Evolutionary conservation across 2,888 invertebrate genomes (phyloP), one percentile per base, ranked within the genome.

Genomic region (Xestia rhomboidea): DNA sequence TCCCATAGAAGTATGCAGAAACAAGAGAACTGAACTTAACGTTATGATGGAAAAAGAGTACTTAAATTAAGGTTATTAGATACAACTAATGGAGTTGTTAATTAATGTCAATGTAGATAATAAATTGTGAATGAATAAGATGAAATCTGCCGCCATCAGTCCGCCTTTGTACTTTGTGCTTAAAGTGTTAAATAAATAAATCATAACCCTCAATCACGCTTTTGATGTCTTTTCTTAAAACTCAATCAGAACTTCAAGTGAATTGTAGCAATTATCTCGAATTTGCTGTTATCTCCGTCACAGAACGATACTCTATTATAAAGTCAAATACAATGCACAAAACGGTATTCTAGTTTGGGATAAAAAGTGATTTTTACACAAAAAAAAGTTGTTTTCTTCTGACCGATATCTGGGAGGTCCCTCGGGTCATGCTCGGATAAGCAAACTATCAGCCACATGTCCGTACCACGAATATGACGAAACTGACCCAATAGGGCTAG

Each of bases 401-500:
- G 41, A 34, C 62, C 27, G 67, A 75, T 83, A 76, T 78, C 76
- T 76, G 34, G 49, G 27, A 81, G 85, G 84, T 72, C 76, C 64
- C 57, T n/a, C 27, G 51, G 88, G 87, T 87, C 87, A 85, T 30
- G 11, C 74, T 76, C 63, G 77, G 77, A 82, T 79, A 86, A 84
- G 68, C 34, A 5, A 34, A 68, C 68, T 77, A 71, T 82, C 73
- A 62, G 78, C 69, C 34, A 51, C 81, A 76, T 68, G 41, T 62
- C 30, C 15, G 71, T 15, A 72, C 69, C 77, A 75, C 63, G 44
- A 77, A 78, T 70, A 72, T 89, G 86, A 87, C 83, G 89, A 89
- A 89, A 89, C 80, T 87, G 86, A 88, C 83, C 87, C 72, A 81
- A 79, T 76, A 77, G 76, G 74, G 46, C 73, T 75, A 72, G 66